A percentile compares a stretch with the other conserved stretches of the same genome.
Conservation (phyloP, 2,888 invertebrate species). For the Tribolium freemani region DNA sequence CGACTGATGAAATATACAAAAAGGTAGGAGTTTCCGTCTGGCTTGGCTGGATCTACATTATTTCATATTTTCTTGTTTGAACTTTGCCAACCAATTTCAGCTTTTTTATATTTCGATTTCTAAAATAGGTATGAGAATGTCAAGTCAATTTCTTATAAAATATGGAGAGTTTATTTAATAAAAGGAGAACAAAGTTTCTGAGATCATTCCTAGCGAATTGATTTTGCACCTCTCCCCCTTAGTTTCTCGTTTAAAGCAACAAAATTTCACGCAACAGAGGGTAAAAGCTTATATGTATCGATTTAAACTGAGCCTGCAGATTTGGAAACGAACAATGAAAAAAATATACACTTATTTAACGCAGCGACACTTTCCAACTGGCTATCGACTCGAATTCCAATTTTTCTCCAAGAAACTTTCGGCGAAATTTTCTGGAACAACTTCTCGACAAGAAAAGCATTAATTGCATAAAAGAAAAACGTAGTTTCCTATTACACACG, state of each 20-base stretch:
- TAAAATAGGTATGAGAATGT: slow-evolving; percentile 48
- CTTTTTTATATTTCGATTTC: slow-evolving; percentile 47
- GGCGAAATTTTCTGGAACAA: not conserved
- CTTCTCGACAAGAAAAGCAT: not conserved
- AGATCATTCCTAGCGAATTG: slow-evolving; percentile 48
- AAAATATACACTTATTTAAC: slow-evolving; percentile 1
- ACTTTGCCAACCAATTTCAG: slow-evolving; percentile 46
- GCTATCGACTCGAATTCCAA: not conserved
- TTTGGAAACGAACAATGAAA: not conserved
- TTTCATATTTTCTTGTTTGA: slow-evolving; percentile 43
- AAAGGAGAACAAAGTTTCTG: slow-evolving; percentile 44
- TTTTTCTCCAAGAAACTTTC: not conserved
- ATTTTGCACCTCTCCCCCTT: slow-evolving; percentile 45
- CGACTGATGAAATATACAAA: slow-evolving; percentile 25
- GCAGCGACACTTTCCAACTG: not conserved
- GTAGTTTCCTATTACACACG: not conserved
- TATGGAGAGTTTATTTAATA: slow-evolving; percentile 54
- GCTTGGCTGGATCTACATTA: slow-evolving; percentile 32
- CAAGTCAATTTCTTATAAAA: slow-evolving; percentile 54
- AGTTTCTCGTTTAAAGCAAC: slow-evolving; percentile 37
- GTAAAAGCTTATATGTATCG: slow-evolving; percentile 35
- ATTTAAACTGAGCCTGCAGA: slow-evolving; percentile 21
- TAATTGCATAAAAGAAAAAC: not conserved
- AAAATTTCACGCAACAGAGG: slow-evolving; percentile 34
- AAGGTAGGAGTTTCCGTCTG: slow-evolving; percentile 34